Percentiles rank a stretch among this genome's conserved stretches.
These are phyloP conservation scores for Sebastes trivittatus DNA, from an alignment of 2,797 vertebrate species.

Conservation along the genomic window DNA sequence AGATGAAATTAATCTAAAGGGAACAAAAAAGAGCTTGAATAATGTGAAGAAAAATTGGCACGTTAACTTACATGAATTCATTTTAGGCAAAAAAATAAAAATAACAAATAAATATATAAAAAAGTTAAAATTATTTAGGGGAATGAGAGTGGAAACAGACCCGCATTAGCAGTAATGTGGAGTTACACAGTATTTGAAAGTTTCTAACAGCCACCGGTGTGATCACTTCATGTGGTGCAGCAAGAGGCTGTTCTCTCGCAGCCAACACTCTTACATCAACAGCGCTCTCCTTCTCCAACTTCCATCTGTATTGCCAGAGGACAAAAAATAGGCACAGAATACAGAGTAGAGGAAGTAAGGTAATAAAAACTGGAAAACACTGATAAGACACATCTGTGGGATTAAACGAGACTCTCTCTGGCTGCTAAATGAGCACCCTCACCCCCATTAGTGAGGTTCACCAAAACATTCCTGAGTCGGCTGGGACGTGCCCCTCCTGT, in stretches of 20 bases:
- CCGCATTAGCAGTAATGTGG: not conserved
- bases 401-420: slow-evolving; percentile 53
- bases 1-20: not conserved
- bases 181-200: not conserved
- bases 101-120: not conserved
- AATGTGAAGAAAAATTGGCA: not conserved
- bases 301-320: slow-evolving; percentile 30
- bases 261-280: slow-evolving; percentile 3
- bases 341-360: slow-evolving; percentile 41
- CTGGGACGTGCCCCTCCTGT: not conserved
- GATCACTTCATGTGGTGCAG: not conserved
- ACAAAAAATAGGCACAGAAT: slow-evolving; percentile 1
- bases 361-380: slow-evolving; percentile 62
- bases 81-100: not conserved
- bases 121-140: not conserved
- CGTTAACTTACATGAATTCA: fast-evolving
- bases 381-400: slow-evolving; percentile 67
- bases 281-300: slow-evolving; percentile 6
- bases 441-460: slow-evolving; percentile 65
- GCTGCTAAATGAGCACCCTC: slow-evolving; percentile 59
- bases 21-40: not conserved
- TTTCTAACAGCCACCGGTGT: not conserved
- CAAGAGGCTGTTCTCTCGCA: not conserved
- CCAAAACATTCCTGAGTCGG: slow-evolving; percentile 35
- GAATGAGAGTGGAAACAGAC: not conserved